A percentile compares a stretch with the other conserved stretches of the same genome.
phyloP scores from a whole-genome alignment of 2,113 vertebrate genomes.

The Silurus glanis region DNA sequence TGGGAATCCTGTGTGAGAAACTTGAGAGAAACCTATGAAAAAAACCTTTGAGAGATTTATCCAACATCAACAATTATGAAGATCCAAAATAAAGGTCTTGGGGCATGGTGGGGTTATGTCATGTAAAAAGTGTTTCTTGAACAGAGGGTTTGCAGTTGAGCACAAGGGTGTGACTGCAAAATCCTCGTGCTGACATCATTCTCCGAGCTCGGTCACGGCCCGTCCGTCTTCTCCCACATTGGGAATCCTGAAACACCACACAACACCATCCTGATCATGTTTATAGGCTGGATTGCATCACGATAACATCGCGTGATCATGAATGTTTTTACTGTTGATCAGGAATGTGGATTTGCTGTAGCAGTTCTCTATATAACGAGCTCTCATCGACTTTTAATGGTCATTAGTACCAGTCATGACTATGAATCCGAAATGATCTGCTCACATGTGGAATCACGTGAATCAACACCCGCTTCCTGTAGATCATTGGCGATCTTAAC shows the following conservation, averaged over 20 bases:
- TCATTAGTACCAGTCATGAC: no score
- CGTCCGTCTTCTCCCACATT: conserved; percentile 50
- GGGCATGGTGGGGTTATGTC: conserved; percentile 50
- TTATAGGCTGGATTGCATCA: no score
- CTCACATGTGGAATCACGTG: no score
- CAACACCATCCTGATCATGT: not conserved
- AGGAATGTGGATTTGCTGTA: not conserved
- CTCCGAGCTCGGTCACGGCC: conserved; percentile 57
- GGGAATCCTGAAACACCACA: conserved; percentile 48
- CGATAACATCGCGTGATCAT: no score
- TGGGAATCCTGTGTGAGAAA: no score
- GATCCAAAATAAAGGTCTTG: conserved; percentile 34
- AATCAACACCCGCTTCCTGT: no score
- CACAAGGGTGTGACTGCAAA: conserved; percentile 61
- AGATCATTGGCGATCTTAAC: no score
- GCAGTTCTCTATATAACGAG: not conserved
- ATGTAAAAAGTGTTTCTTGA: conserved; percentile 61
- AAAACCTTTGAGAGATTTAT: no score
- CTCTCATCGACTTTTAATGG: not conserved
- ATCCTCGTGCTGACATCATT: conserved; percentile 64
- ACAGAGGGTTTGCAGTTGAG: conserved; percentile 32
- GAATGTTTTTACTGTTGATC: no score
- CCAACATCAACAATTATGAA: no score
- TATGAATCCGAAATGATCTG: no score
- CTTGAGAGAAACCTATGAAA: no score